Evolutionary conservation across 2,888 invertebrate species (phyloP).

Genomic region (Conops quadrifasciatus): DNA sequence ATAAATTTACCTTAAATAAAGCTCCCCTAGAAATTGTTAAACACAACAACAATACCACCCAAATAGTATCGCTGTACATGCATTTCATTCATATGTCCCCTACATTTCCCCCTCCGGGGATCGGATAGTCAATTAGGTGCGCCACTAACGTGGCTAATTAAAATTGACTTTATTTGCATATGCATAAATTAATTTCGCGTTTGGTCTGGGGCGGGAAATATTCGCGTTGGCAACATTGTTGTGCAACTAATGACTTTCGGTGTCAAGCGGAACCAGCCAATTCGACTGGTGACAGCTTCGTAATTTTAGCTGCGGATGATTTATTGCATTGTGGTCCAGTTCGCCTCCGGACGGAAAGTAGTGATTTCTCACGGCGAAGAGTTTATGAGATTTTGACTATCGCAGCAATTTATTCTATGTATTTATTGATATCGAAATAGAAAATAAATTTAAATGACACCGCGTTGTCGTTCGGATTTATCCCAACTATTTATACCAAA

Average conservation of each 20-base stretch:
- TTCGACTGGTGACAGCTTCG: background rate
- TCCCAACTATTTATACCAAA: too few species aligned
- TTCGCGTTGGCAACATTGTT: slow-evolving; percentile 23
- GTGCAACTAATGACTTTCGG: slow-evolving; percentile 9
- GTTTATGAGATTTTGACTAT: background rate
- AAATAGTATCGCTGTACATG: too few species aligned
- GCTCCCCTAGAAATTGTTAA: slow-evolving; percentile 65
- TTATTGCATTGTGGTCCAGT: slow-evolving; percentile 18
- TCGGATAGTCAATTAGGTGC: slow-evolving; percentile 12
- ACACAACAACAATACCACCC: slow-evolving; percentile 16
- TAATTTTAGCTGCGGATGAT: slow-evolving; percentile 9
- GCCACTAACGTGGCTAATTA: slow-evolving; percentile 47
- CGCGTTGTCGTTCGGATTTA: too few species aligned
- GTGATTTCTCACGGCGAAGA: background rate
- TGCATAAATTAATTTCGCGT: slow-evolving; percentile 45
- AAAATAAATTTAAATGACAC: too few species aligned
- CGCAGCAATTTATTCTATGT: too few species aligned
- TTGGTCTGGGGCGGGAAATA: background rate
- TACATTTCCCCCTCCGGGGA: slow-evolving; percentile 29
- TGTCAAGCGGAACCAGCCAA: background rate
- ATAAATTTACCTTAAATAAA: slow-evolving; percentile 62
- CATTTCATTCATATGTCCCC: slow-evolving; percentile 7
- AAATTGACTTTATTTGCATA: slow-evolving; percentile 51
- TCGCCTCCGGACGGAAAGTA: background rate
- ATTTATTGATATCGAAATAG: too few species aligned